Conservation (phyloP, 1,140 invertebrate genomes). For the Panulirus ornatus region DNA sequence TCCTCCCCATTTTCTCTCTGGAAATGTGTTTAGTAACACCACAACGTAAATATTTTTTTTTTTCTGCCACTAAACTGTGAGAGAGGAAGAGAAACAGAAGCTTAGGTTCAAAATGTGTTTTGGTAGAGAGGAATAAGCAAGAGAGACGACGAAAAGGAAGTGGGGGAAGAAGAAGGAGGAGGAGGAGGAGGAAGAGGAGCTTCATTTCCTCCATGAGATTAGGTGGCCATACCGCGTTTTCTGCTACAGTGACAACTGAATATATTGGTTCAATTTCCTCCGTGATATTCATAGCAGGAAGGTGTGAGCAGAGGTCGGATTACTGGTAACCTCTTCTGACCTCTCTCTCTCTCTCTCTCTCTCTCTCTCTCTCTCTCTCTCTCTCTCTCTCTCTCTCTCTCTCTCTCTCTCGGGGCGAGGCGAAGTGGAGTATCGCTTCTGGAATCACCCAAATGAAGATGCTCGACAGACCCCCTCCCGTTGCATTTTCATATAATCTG, state of each 20-base stretch:
- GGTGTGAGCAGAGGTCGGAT: slow-evolving; percentile 47
- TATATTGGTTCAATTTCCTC: slow-evolving; percentile 71
- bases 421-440: no score
- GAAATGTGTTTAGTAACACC: not conserved
- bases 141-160: no score
- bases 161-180: not conserved
- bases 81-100: not conserved
- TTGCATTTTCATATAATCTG: no score
- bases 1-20: no score
- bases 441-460: no score
- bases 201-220: slow-evolving; percentile 66
- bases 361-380: slow-evolving; percentile 1
- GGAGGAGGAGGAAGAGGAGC: slow-evolving; percentile 38
- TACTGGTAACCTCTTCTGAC: slow-evolving; percentile 28
- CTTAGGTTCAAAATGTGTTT: no score
- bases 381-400: not conserved
- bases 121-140: not conserved
- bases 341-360: not conserved
- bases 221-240: slow-evolving; percentile 53
- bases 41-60: no score
- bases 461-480: no score
- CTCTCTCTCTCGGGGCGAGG: not conserved
- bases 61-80: not conserved
- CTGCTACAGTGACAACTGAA: slow-evolving; percentile 67
- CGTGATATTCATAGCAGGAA: slow-evolving; percentile 71